Percentiles rank a stretch among this genome's conserved stretches.
Evolutionary conservation across 2,113 vertebrate genomes (phyloP).

Genomic region (Sorex araneus): DNA sequence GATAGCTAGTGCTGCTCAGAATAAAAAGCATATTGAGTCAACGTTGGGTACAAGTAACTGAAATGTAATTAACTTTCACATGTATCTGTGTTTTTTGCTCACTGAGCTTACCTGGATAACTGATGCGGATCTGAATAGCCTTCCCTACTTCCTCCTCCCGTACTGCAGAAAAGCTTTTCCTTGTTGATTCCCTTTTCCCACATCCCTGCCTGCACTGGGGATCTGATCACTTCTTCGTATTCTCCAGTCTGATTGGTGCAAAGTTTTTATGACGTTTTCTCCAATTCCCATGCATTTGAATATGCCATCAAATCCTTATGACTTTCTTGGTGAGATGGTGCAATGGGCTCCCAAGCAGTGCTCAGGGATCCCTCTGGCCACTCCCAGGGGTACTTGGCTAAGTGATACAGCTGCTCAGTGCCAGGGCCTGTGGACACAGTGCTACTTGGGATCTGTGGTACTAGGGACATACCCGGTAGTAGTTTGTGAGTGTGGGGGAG

Average conservation of each 20-base stretch:
- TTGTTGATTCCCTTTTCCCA: background rate
- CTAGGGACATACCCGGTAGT: too few relatives aligned
- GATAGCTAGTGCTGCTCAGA: slow-evolving; percentile 25
- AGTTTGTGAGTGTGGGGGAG: too few relatives aligned
- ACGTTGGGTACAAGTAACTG: background rate
- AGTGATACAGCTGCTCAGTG: too few relatives aligned
- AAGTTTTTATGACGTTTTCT: background rate
- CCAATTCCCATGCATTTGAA: background rate
- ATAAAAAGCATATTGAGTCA: background rate
- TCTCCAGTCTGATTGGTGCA: background rate
- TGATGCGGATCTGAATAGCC: background rate
- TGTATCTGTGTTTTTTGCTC: background rate
- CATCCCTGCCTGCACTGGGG: background rate
- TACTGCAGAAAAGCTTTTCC: background rate
- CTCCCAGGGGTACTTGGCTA: too few relatives aligned
- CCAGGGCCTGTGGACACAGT: too few relatives aligned
- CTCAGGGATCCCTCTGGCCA: too few relatives aligned
- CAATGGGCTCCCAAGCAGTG: too few relatives aligned
- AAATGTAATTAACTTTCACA: background rate
- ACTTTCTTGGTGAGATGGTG: too few relatives aligned
- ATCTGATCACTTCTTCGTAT: background rate
- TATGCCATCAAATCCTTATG: background rate
- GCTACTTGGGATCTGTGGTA: too few relatives aligned
- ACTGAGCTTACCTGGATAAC: background rate
- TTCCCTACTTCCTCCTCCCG: background rate